Evolutionary conservation across 2,888 invertebrate species (phyloP), one percentile per base, ranked within the genome.

Genomic region (Agonopterix heracliana): DNA sequence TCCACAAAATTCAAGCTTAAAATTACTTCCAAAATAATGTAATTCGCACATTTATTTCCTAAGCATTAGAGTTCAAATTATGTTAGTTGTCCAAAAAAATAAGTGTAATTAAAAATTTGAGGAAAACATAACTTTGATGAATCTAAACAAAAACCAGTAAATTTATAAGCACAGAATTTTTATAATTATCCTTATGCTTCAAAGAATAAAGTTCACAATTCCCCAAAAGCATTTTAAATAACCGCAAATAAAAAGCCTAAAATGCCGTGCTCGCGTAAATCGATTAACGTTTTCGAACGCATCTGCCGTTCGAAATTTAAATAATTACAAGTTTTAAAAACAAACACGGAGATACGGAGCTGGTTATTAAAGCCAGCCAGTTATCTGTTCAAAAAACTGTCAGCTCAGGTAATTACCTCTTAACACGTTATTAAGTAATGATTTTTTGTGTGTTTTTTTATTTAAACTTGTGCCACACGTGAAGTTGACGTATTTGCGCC

Each of bases 291-390:
- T 72, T 68, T 62, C 64, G 66, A 66, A 74, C 69, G 74, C 86
- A 86, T 86, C 85, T 85, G 86, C 81, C 68, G 74, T 81, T 81
- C 78, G 56, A 79, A 81, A 81, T 85, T 86, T 84, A 72, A 85
- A 83, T 85, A 85, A 85, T 86, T 77, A 81, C 76, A 73, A 68
- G 74, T 74, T 73, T 71, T 63, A 70, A 70, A 44, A 49, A 70
- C 69, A 71, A 67, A 62, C 71, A 66, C 60, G 64, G 63, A 63
- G 77, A 69, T 71, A 74, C 57, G 64, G 60, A 71, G 59, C 64
- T 67, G 54, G 64, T 68, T 73, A 80, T 82, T 81, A 80, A 57
- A 53, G 60, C 56, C 60, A 59, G 61, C 60, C 62, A 56, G 63
- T 67, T 75, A 74, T 73, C 75, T 73, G 71, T 73, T 68, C 70